Evolutionary conservation across 1,140 invertebrate species (phyloP).

Genomic region (Cotesia chilonis): DNA sequence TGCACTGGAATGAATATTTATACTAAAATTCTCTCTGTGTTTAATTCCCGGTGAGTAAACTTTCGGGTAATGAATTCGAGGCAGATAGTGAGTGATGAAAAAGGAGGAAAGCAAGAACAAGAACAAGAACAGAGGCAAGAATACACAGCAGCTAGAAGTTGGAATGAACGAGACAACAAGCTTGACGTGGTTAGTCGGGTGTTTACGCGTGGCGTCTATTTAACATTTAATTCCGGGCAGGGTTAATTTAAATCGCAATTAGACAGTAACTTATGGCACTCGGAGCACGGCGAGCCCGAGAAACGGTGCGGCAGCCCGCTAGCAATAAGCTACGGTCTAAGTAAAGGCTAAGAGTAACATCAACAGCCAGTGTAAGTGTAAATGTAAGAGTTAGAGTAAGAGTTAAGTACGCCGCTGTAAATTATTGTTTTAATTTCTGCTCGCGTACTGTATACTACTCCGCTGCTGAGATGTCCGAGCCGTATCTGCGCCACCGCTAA

Average conservation of each 20-base stretch:
- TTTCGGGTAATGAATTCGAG: too few species aligned
- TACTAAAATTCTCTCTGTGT: too few species aligned
- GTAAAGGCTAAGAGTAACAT: too few species aligned
- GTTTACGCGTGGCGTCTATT: too few species aligned
- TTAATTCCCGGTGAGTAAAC: too few species aligned
- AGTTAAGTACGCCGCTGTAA: constrained; percentile 44
- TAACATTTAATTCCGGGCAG: constrained; percentile 20
- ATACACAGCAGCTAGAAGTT: constrained; percentile 39
- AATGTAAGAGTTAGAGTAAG: not conserved
- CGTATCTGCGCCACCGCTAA: constrained; percentile 43
- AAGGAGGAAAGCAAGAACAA: too few species aligned
- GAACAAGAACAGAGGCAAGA: too few species aligned
- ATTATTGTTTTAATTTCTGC: constrained; percentile 62
- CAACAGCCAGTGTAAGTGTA: too few species aligned
- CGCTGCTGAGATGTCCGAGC: constrained; percentile 18
- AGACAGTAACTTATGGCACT: constrained; percentile 53
- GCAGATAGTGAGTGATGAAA: too few species aligned
- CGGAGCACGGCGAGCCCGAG: not conserved
- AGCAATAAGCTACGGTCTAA: too few species aligned
- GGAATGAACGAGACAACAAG: constrained; percentile 55
- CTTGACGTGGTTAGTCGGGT: constrained; percentile 45
- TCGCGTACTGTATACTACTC: constrained; percentile 33
- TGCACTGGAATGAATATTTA: too few species aligned
- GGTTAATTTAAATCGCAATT: constrained; percentile 59
- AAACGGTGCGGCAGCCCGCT: too few species aligned